phyloP scores from a whole-genome alignment of 2,888 invertebrate species.

The Neoaliturus tenellus region DNA sequence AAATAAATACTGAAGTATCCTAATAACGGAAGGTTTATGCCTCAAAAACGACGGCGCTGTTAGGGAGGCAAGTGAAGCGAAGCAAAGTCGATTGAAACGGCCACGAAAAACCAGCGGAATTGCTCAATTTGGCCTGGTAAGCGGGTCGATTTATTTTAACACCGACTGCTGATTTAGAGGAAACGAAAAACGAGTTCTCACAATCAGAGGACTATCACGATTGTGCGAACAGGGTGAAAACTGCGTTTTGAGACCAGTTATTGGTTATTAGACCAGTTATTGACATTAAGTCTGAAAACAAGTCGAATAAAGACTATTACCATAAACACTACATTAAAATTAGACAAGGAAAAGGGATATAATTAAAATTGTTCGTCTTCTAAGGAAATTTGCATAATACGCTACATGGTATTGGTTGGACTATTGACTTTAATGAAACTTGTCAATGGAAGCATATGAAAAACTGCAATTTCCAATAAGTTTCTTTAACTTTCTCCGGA shows the following conservation, averaged over 20 bases:
- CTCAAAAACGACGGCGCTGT: not conserved
- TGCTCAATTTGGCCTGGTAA: constrained; percentile 18
- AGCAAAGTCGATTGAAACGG: not conserved
- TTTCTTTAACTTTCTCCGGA: no score
- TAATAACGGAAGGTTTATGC: not conserved
- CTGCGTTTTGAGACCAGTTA: not conserved
- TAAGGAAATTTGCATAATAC: no score
- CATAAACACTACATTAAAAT: no score
- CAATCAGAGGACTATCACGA: not conserved
- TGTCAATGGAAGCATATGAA: no score
- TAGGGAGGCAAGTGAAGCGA: not conserved
- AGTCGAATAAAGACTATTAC: no score
- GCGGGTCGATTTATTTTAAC: not conserved
- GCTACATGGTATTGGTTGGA: no score
- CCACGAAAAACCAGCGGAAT: constrained; percentile 20
- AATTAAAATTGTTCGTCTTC: no score
- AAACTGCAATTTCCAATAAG: no score
- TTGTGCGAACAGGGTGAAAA: not conserved
- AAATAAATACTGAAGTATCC: not conserved
- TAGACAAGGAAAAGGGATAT: no score
- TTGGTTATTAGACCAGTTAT: no score
- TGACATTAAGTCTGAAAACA: no score
- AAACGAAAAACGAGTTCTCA: not conserved
- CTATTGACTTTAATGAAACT: no score
- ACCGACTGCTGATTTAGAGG: not conserved